A percentile compares a stretch with the other conserved stretches of the same genome.
These are phyloP conservation scores for Lathronympha strigana DNA, from an alignment of 2,888 invertebrate species.

Conservation along the genomic window DNA sequence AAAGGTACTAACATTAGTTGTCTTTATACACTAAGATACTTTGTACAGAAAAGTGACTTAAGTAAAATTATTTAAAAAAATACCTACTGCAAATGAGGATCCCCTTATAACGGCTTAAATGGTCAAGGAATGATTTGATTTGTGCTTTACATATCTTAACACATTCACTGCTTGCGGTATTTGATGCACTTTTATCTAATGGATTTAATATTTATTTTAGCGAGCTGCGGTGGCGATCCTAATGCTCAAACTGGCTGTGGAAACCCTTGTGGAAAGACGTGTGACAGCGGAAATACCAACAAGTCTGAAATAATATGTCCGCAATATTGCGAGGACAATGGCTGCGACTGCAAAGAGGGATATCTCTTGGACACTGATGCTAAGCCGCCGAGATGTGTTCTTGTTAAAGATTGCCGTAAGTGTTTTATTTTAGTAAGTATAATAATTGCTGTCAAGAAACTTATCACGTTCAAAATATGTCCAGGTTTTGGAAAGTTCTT, in stretches of 20 bases:
- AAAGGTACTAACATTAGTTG: too few species aligned
- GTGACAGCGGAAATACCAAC: slow-evolving; percentile 11
- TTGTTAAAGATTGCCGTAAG: slow-evolving; percentile 19
- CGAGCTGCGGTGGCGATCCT: slow-evolving; percentile 28
- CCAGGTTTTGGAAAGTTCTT: too few species aligned
- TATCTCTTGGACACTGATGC: slow-evolving; percentile 19
- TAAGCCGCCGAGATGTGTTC: slow-evolving; percentile 28
- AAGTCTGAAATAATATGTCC: slow-evolving; percentile 28
- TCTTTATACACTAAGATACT: too few species aligned
- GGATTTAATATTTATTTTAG: slow-evolving; percentile 7
- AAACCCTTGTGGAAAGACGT: slow-evolving; percentile 32
- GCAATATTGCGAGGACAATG: slow-evolving; percentile 23
- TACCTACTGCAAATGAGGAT: too few species aligned
- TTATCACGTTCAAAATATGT: too few species aligned
- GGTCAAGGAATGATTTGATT: too few species aligned
- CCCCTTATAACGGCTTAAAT: too few species aligned
- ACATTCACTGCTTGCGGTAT: too few species aligned
- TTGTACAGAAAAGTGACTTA: too few species aligned
- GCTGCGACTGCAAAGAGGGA: slow-evolving; percentile 33
- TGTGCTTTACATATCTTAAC: too few species aligned
- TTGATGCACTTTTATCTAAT: not conserved
- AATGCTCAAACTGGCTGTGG: slow-evolving; percentile 31
- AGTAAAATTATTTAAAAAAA: too few species aligned
- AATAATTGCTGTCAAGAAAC: too few species aligned
- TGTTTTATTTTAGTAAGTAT: not conserved